Conservation (phyloP, 2,797 vertebrate genomes). For the Oreochromis mossambicus region DNA sequence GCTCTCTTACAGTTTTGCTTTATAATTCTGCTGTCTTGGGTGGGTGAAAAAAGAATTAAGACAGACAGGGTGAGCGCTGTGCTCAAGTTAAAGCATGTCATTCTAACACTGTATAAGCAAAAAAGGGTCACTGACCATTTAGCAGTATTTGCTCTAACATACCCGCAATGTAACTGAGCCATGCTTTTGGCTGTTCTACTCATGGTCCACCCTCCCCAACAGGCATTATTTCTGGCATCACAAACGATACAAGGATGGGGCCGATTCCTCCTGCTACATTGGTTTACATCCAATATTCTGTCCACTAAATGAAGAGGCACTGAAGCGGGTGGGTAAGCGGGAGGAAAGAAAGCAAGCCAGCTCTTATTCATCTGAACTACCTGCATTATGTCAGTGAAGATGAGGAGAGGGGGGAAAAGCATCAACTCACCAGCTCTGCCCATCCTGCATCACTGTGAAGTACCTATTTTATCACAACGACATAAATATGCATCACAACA, state of each 20-base stretch:
- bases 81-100: neutral
- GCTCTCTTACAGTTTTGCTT: neutral
- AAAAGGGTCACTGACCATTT: conserved; percentile 19
- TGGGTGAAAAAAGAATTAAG: neutral
- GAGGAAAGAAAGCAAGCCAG: conserved; percentile 48
- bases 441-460: conserved; percentile 71
- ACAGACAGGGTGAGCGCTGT: neutral
- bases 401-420: conserved; percentile 24
- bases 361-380: conserved; percentile 41
- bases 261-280: neutral
- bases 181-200: neutral
- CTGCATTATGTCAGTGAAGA: conserved; percentile 57
- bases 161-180: neutral
- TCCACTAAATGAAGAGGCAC: conserved; percentile 21
- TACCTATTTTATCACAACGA: conserved; percentile 72
- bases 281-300: conserved; percentile 17
- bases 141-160: conserved; percentile 16
- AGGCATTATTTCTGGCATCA: neutral
- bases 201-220: neutral
- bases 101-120: neutral
- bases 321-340: conserved; percentile 25
- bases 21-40: neutral
- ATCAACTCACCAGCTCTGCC: conserved; percentile 74
- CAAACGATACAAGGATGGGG: neutral
- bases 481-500: conserved; percentile 65